Evolutionary conservation across 2,113 vertebrate genomes (phyloP).

Genomic region (Daubentonia madagascariensis): DNA sequence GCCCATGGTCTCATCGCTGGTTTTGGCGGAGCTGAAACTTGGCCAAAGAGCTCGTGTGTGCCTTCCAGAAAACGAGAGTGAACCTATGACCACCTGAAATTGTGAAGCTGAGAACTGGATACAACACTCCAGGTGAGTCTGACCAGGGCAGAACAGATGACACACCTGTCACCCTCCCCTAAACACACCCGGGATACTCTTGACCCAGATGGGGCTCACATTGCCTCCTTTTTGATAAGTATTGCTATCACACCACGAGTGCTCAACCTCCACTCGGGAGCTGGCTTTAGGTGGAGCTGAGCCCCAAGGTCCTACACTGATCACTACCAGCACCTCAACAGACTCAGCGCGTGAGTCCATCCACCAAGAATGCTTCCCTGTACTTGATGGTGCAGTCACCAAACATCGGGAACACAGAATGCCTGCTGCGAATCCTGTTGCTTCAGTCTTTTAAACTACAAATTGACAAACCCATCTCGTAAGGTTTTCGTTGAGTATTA

Average conservation of each 20-base stretch:
- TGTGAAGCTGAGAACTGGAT: accelerated
- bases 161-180: accelerated
- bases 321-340: too few relatives aligned
- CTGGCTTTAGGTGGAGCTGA: too few relatives aligned
- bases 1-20: background rate
- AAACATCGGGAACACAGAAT: background rate
- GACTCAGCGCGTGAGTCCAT: accelerated
- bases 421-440: too few relatives aligned
- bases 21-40: background rate
- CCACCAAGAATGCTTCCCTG: background rate
- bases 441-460: background rate
- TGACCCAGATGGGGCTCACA: background rate
- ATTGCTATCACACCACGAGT: accelerated
- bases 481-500: background rate
- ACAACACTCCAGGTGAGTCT: too few relatives aligned
- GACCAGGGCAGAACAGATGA: background rate
- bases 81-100: too few relatives aligned
- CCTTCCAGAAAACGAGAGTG: background rate
- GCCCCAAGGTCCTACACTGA: background rate
- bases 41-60: background rate
- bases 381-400: accelerated
- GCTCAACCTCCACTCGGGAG: background rate
- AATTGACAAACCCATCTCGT: background rate
- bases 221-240: background rate
- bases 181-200: accelerated